A percentile compares a stretch with the other conserved stretches of the same genome.
phyloP scores from a whole-genome alignment of 1,140 invertebrate genomes.

The Drosophila bifasciata region DNA sequence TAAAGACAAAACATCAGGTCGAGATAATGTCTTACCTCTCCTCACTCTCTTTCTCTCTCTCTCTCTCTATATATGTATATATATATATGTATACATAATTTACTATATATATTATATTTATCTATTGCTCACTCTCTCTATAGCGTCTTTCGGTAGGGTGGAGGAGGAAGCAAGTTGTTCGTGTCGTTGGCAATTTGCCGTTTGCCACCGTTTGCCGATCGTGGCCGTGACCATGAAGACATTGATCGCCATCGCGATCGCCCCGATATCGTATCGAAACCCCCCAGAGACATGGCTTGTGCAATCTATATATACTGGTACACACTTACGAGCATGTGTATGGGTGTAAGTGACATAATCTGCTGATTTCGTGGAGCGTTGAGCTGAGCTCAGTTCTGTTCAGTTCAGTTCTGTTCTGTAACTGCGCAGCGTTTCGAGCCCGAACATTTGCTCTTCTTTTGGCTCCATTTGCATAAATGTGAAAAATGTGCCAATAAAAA shows the following conservation, averaged over 20 bases:
- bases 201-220: constrained; percentile 58
- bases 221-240: constrained; percentile 73
- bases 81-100: too few species aligned
- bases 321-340: constrained; percentile 28
- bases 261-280: constrained; percentile 31
- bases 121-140: background rate
- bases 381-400: constrained; percentile 66
- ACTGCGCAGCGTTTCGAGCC: constrained; percentile 64
- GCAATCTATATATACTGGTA: constrained; percentile 46
- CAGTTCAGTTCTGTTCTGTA: constrained; percentile 42
- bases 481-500: constrained; percentile 80
- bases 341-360: constrained; percentile 70
- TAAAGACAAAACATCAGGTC: constrained; percentile 45
- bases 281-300: constrained; percentile 38
- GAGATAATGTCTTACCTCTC: constrained; percentile 48
- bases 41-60: background rate
- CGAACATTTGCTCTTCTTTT: constrained; percentile 35
- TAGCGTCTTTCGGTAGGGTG: constrained; percentile 8
- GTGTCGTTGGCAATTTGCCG: constrained; percentile 59
- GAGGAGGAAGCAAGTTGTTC: constrained; percentile 51
- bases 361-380: constrained; percentile 68
- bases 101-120: too few species aligned
- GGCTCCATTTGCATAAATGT: constrained; percentile 74
- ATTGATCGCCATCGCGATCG: constrained; percentile 35
- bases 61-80: background rate